Percentiles rank a stretch among this genome's conserved stretches.
Evolutionary conservation across 2,113 vertebrate genomes (phyloP).

Genomic region (Pachyramphus minor): DNA sequence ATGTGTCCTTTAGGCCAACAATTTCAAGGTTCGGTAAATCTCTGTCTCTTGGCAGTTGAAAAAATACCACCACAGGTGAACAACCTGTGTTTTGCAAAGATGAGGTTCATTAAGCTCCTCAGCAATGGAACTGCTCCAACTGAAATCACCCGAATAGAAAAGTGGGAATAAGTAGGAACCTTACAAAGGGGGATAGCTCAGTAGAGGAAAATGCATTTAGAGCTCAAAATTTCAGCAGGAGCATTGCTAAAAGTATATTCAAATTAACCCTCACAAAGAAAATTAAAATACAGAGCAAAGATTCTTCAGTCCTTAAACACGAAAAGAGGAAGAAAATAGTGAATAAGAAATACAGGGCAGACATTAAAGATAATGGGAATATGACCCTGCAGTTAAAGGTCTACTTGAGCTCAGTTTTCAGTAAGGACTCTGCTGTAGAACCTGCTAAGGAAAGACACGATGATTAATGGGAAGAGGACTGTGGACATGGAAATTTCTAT

Average conservation of each 20-base stretch:
- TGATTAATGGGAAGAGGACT: slow-evolving; percentile 39
- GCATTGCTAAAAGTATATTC: neutral
- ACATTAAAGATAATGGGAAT: neutral
- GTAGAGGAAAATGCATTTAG: neutral
- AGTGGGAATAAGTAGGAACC: neutral
- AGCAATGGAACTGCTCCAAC: neutral
- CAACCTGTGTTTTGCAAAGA: neutral
- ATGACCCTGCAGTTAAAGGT: neutral
- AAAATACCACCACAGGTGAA: neutral
- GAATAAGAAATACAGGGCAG: neutral
- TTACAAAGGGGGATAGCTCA: neutral
- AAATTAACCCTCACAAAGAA: neutral
- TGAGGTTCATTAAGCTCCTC: neutral
- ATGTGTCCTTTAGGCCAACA: neutral
- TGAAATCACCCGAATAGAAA: neutral
- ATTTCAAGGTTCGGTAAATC: neutral
- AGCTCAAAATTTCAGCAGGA: neutral
- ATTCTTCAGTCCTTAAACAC: neutral
- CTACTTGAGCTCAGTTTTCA: neutral
- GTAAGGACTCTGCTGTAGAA: neutral
- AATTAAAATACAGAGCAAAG: neutral
- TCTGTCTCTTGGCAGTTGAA: neutral
- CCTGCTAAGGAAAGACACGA: slow-evolving; percentile 1
- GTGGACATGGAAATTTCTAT: slow-evolving; percentile 50
- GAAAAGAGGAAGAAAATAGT: neutral